Evolutionary conservation across 2,113 vertebrate genomes (phyloP).

Genomic region (Caranx melampygus): DNA sequence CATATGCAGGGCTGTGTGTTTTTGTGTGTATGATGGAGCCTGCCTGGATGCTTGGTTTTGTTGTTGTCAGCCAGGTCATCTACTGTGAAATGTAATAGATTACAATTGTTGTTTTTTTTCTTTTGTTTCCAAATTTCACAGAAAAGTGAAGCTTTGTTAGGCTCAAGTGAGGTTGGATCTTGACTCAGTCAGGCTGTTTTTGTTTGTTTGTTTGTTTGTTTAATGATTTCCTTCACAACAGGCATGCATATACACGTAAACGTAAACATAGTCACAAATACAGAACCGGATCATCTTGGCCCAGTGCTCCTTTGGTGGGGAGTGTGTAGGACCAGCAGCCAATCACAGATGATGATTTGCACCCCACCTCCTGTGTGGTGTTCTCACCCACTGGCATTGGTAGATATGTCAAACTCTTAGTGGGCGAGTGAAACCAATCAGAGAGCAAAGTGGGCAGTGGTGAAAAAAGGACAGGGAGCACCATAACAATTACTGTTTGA

Average conservation of each 20-base stretch:
- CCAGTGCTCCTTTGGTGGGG: slow-evolving; percentile 17
- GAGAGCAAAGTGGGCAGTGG: slow-evolving; percentile 10
- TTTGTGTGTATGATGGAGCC: neutral
- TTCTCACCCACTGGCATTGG: slow-evolving; percentile 61
- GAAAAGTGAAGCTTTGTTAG: neutral
- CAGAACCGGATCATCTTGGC: slow-evolving; percentile 10
- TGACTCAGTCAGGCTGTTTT: neutral
- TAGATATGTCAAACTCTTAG: slow-evolving; percentile 42
- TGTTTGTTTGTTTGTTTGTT: too few species aligned
- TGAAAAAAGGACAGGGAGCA: slow-evolving; percentile 9
- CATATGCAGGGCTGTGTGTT: neutral
- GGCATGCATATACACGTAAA: slow-evolving; percentile 4
- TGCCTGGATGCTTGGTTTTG: neutral
- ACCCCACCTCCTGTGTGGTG: slow-evolving; percentile 71
- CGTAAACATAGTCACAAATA: slow-evolving; percentile 24
- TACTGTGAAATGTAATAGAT: neutral
- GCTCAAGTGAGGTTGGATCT: slow-evolving; percentile 28
- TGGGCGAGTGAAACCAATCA: slow-evolving; percentile 53
- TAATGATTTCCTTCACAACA: slow-evolving; percentile 11
- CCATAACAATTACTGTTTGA: neutral
- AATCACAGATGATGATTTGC: slow-evolving; percentile 67
- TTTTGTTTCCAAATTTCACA: neutral
- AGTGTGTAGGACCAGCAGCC: slow-evolving; percentile 56
- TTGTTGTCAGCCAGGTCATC: neutral
- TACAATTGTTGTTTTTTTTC: neutral